Evolutionary conservation across 2,888 invertebrate genomes (phyloP), one percentile per base, ranked within the genome.

Genomic region (Encarsia formosa): DNA sequence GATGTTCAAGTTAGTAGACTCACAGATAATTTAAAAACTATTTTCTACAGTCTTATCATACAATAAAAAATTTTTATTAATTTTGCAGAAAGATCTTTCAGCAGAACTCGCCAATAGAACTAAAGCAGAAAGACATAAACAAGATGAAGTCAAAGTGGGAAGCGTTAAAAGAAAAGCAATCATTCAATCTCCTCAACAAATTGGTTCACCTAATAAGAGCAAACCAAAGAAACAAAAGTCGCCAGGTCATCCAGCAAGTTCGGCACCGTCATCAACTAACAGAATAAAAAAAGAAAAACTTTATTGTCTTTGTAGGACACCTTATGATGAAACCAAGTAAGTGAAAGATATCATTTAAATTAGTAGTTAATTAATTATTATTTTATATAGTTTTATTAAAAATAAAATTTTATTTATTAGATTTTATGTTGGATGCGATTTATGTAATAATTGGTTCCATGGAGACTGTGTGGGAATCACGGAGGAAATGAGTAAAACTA

Each of bases 381-480:
- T 16, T 13, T n/a, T n/a, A 32, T 15, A 32, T 13, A 8, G 5
- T 5, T 32, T 32, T 8, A n/a, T 11, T 26, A 26, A 26, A 13
- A 13, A 42, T 40, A 43, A 45, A 34, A 15, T 44, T 40, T 37
- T 41, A 13, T n/a, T 13, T 29, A 69, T 16, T 66, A 91, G 91
- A 73, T 97, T 97, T 75, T 98, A 97, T 76, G 92, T 99, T 60
- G 95, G 94, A 54, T 99, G 99, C 77, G 96, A 97, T 77, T 79
- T 93, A 66, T 99, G 98, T 75, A 91, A 91, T 68, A 95, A 96
- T 75, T 98, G 98, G 97, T 98, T 94, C 81, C 99, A 99, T 72
- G 96, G 96, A 1, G 89, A 90, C 63, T 99, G 99, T 73, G 94
- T 98, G 11, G 90, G 88, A 38, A 90, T 98, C 54, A 90, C 91